Conservation (phyloP, 2,113 vertebrate species). For the Mobula hypostoma region DNA sequence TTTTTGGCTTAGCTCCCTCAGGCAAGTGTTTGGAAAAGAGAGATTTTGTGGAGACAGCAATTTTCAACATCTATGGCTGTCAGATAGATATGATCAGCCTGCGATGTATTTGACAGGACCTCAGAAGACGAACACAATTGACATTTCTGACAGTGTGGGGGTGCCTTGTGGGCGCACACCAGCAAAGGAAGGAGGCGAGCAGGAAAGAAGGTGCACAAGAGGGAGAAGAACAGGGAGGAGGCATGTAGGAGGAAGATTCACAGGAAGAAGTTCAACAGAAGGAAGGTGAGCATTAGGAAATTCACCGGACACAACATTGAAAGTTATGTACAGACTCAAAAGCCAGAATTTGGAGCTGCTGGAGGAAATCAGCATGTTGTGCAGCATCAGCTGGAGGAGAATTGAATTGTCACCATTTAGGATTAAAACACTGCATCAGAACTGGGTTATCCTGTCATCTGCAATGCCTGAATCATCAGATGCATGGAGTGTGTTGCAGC, state of each 20-base stretch:
- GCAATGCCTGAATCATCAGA: too few relatives aligned
- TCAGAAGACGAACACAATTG: background rate
- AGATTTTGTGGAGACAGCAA: background rate
- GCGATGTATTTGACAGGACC: background rate
- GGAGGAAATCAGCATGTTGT: too few relatives aligned
- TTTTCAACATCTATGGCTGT: background rate
- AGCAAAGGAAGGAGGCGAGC: background rate
- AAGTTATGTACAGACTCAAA: too few relatives aligned
- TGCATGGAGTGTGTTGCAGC: too few relatives aligned
- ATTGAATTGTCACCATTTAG: too few relatives aligned
- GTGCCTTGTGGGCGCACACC: background rate
- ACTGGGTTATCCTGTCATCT: too few relatives aligned
- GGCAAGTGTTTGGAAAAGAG: background rate
- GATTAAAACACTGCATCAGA: too few relatives aligned
- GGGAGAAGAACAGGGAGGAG: background rate
- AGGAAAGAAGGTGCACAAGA: background rate
- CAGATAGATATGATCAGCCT: background rate
- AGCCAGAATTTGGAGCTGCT: too few relatives aligned
- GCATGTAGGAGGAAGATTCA: background rate
- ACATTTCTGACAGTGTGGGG: background rate
- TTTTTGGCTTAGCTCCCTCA: background rate
- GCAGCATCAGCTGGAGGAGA: too few relatives aligned
- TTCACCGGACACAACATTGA: too few relatives aligned
- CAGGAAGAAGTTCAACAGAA: too few relatives aligned
- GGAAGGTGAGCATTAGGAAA: too few relatives aligned